Conservation (phyloP, 2,888 invertebrate species). For the Linnaemya vulpina region DNA sequence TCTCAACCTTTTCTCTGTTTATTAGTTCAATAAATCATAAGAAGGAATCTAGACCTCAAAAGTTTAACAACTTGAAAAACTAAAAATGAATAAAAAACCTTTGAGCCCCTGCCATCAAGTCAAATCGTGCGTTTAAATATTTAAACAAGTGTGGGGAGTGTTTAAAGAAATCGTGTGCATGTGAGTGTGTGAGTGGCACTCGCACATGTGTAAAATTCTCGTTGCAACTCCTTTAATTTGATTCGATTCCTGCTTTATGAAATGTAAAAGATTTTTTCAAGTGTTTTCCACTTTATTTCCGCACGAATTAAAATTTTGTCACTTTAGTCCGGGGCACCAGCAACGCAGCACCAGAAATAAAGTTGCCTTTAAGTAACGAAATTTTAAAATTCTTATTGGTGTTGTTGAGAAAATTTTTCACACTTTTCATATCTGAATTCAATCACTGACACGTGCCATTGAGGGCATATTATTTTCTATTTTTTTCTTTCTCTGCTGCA, state of each 20-base stretch:
- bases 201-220: conserved; percentile 52
- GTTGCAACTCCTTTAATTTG: conserved; percentile 59
- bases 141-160: neutral
- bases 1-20: conserved; percentile 17
- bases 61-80: conserved; percentile 21
- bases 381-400: conserved; percentile 46
- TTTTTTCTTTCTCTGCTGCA: conserved; percentile 3
- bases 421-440: conserved; percentile 73
- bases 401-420: conserved; percentile 70
- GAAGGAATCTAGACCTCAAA: conserved; percentile 62
- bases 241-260: conserved; percentile 45
- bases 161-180: neutral
- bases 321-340: conserved; percentile 56
- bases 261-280: conserved; percentile 33
- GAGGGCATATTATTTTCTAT: conserved; percentile 54
- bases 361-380: conserved; percentile 59
- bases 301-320: conserved; percentile 73
- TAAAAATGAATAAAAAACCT: conserved; percentile 14
- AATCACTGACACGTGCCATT: conserved; percentile 74
- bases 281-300: conserved; percentile 63
- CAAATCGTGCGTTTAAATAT: conserved; percentile 58
- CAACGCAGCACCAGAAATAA: neutral
- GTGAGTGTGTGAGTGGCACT: conserved; percentile 8
- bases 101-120: conserved; percentile 51
- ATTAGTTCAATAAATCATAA: conserved; percentile 69